A percentile compares a stretch with the other conserved stretches of the same genome.
These are phyloP conservation scores for Matsumyia berberina DNA, from an alignment of 2,888 invertebrate species.

Conservation along the genomic window DNA sequence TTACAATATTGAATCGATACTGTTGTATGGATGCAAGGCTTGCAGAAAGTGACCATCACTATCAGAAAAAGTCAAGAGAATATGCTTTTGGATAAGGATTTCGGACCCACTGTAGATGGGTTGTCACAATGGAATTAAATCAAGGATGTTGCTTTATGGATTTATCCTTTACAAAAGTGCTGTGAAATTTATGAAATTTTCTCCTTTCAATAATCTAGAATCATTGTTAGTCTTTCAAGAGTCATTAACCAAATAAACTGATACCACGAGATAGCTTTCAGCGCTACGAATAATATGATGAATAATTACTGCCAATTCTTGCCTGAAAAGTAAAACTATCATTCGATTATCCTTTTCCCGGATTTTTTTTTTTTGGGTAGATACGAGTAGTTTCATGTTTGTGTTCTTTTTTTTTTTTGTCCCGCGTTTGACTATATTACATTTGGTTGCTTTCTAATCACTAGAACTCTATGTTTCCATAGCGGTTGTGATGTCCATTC, in stretches of 20 bases:
- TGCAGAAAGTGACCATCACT: no score
- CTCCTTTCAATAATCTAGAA: background rate
- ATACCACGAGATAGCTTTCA: background rate
- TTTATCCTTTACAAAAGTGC: no score
- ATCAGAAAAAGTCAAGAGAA: no score
- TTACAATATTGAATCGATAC: no score
- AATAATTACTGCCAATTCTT: slow-evolving; percentile 19
- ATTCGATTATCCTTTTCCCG: background rate
- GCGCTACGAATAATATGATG: slow-evolving; percentile 5
- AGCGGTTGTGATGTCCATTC: slow-evolving; percentile 13
- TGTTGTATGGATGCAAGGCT: no score
- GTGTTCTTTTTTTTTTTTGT: slow-evolving; percentile 13
- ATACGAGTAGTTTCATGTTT: background rate
- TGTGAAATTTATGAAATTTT: no score
- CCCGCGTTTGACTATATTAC: slow-evolving; percentile 15
- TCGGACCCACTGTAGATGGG: no score
- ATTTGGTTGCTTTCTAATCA: background rate
- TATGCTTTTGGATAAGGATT: no score
- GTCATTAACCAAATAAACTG: background rate
- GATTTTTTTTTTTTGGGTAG: background rate
- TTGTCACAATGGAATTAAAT: no score
- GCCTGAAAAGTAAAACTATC: slow-evolving; percentile 6
- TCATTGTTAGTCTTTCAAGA: background rate
- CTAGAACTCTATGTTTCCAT: background rate
- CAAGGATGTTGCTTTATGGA: no score